Evolutionary conservation across 2,113 vertebrate species (phyloP).

Genomic region (Stigmatopora nigra): DNA sequence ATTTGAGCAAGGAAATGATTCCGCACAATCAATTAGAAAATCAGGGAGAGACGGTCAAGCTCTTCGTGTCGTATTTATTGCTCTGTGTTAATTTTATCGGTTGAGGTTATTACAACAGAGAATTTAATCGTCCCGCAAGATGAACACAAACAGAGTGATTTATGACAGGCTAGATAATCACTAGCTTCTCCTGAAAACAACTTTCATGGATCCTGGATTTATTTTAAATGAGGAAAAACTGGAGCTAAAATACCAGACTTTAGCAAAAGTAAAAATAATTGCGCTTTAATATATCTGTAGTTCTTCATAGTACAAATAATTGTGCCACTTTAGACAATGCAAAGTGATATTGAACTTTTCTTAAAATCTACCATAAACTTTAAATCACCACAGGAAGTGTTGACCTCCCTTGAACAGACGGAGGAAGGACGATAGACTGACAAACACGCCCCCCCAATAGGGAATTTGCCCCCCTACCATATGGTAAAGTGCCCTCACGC

Average conservation of each 20-base stretch:
- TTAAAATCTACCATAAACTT: background rate
- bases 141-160: constrained; percentile 4
- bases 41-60: constrained; percentile 35
- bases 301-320: background rate
- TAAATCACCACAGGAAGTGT: background rate
- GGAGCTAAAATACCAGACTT: background rate
- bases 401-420: constrained; percentile 4
- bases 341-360: background rate
- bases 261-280: background rate
- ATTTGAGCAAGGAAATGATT: constrained; percentile 52
- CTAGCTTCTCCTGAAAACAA: background rate
- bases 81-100: constrained; percentile 12
- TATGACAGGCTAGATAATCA: background rate
- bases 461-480: background rate
- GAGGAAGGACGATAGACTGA: background rate
- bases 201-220: background rate
- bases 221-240: background rate
- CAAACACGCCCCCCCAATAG: background rate
- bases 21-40: constrained; percentile 43
- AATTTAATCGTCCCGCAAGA: constrained; percentile 7
- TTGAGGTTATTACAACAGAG: constrained; percentile 8
- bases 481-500: background rate
- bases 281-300: background rate
- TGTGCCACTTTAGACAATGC: background rate
- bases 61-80: constrained; percentile 36